phyloP scores from a whole-genome alignment of 2,888 invertebrate genomes.

The Elmis aenea region DNA sequence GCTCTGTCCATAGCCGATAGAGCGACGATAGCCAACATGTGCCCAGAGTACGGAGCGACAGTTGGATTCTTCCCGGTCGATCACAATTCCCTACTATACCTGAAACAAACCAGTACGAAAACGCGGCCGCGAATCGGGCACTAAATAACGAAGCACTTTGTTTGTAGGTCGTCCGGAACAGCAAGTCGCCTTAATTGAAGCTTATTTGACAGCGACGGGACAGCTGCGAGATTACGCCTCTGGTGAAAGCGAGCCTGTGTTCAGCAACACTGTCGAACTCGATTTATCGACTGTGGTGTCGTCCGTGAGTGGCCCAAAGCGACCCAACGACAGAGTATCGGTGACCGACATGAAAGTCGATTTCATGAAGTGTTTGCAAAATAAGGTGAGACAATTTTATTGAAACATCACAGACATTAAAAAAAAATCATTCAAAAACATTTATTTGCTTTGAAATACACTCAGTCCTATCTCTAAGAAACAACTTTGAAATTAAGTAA shows the following conservation, averaged over 20 bases:
- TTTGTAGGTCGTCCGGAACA: constrained; percentile 69
- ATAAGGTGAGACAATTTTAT: constrained; percentile 81
- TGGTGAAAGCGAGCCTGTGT: constrained; percentile 72
- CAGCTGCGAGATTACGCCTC: constrained; percentile 81
- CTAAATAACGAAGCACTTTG: background rate
- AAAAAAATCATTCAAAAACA: no score
- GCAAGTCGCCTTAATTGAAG: constrained; percentile 71
- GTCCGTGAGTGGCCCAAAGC: constrained; percentile 93
- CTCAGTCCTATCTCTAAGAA: no score
- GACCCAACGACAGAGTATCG: constrained; percentile 93
- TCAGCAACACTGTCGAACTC: constrained; percentile 78
- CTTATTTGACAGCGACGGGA: constrained; percentile 74
- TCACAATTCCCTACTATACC: constrained; percentile 71
- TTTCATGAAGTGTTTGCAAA: constrained; percentile 77
- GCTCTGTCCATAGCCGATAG: constrained; percentile 92
- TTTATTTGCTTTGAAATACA: no score
- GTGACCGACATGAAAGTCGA: constrained; percentile 87
- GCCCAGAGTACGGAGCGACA: constrained; percentile 96
- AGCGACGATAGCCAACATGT: constrained; percentile 98
- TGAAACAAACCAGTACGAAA: constrained; percentile 72
- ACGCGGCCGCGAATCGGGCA: no score
- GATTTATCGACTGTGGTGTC: constrained; percentile 87
- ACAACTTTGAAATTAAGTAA: no score
- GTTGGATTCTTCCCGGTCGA: constrained; percentile 95
- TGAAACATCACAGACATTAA: no score